A percentile compares a stretch with the other conserved stretches of the same genome.
phyloP scores from a whole-genome alignment of 2,888 invertebrate genomes.

The Rhagonycha fulva region DNA sequence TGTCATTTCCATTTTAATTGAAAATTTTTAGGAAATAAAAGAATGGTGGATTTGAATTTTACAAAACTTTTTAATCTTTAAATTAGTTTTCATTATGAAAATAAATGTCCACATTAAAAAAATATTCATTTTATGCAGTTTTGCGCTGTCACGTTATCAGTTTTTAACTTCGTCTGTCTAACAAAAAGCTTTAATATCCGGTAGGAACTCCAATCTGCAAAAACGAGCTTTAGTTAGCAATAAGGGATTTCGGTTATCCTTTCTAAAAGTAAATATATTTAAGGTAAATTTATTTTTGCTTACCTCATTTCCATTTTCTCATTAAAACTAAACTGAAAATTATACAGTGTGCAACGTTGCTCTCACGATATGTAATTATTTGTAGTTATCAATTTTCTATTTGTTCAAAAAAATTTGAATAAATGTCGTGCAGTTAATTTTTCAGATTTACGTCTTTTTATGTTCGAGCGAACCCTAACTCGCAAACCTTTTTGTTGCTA shows the following conservation, averaged over 20 bases:
- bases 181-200: conserved; percentile 21
- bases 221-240: conserved; percentile 16
- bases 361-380: background rate
- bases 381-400: background rate
- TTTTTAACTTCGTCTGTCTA: conserved; percentile 16
- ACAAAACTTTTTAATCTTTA: conserved; percentile 8
- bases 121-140: conserved; percentile 13
- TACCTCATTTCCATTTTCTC: conserved; percentile 11
- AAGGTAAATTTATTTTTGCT: conserved; percentile 18
- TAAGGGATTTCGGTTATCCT: conserved; percentile 17
- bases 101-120: conserved; percentile 7
- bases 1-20: background rate
- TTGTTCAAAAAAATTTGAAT: background rate
- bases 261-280: conserved; percentile 16
- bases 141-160: conserved; percentile 13
- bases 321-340: conserved; percentile 7
- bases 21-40: background rate
- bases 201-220: conserved; percentile 13
- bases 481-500: background rate
- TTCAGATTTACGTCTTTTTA: background rate
- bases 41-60: background rate
- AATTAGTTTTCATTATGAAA: conserved; percentile 9
- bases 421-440: background rate
- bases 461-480: background rate
- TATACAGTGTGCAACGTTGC: conserved; percentile 5